These are phyloP conservation scores for Tenthredo livida DNA, from an alignment of 2,888 invertebrate genomes.

Conservation along the genomic window DNA sequence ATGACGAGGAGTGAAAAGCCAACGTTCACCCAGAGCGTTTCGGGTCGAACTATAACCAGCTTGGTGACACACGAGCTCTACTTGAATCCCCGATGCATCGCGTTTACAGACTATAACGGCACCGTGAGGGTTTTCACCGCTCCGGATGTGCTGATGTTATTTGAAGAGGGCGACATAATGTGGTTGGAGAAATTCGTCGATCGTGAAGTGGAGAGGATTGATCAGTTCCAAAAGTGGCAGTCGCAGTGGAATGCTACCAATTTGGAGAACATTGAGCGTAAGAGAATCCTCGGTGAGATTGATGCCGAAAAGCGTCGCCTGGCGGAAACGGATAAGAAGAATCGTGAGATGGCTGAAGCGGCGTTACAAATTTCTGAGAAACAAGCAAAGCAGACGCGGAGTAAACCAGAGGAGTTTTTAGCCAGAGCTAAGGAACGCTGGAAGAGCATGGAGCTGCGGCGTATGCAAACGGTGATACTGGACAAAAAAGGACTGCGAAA, in stretches of 20 bases:
- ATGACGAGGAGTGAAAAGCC: constrained; percentile 85
- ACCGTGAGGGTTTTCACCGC: constrained; percentile 83
- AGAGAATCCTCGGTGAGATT: constrained; percentile 78
- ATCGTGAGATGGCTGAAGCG: constrained; percentile 76
- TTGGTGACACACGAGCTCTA: constrained; percentile 82
- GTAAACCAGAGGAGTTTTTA: constrained; percentile 67
- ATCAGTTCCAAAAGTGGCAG: constrained; percentile 83
- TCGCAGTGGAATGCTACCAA: constrained; percentile 80
- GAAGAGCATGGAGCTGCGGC: constrained; percentile 83
- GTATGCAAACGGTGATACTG: constrained; percentile 83
- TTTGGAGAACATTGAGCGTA: constrained; percentile 76
- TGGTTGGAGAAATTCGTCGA: constrained; percentile 71
- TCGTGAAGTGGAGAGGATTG: constrained; percentile 73
- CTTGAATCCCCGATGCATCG: constrained; percentile 82
- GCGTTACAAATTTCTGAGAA: constrained; percentile 65
- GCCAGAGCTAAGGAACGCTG: constrained; percentile 81
- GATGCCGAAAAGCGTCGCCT: constrained; percentile 77
- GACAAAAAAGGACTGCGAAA: constrained; percentile 83
- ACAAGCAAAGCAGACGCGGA: constrained; percentile 61
- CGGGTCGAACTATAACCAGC: constrained; percentile 84
- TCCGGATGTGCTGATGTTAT: constrained; percentile 80
- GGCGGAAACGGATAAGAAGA: constrained; percentile 71
- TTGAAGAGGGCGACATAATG: constrained; percentile 76
- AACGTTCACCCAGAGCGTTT: constrained; percentile 83
- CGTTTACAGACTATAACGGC: constrained; percentile 85